Conservation (phyloP, 2,888 invertebrate species). For the Caenorhabditis sulstoni region DNA sequence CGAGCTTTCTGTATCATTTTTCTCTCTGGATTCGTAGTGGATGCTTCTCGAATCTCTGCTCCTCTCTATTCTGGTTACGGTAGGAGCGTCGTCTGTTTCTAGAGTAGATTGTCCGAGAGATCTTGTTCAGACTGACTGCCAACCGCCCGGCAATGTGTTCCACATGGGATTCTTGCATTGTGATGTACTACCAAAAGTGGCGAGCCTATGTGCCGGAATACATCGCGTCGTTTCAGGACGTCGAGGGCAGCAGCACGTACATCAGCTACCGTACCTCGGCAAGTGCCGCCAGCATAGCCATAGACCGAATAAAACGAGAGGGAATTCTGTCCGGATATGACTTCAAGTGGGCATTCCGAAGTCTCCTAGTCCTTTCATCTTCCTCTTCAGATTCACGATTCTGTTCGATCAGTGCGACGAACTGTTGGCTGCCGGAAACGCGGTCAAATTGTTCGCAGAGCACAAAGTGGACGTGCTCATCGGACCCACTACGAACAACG, state of each 20-base stretch:
- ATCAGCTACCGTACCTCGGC: slow-evolving; percentile 55
- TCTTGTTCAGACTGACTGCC: slow-evolving; percentile 20
- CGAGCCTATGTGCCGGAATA: slow-evolving; percentile 4
- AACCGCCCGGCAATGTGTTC: slow-evolving; percentile 50
- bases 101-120: not conserved
- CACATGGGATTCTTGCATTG: slow-evolving; percentile 57
- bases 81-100: not conserved
- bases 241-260: slow-evolving; percentile 34
- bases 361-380: too few species aligned
- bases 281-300: slow-evolving; percentile 59
- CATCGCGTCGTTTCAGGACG: slow-evolving; percentile 26
- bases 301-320: slow-evolving; percentile 58
- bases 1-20: not conserved
- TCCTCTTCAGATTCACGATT: slow-evolving; percentile 36
- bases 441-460: slow-evolving; percentile 54
- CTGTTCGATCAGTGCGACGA: slow-evolving; percentile 70
- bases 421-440: slow-evolving; percentile 63
- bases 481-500: slow-evolving; percentile 71
- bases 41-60: not conserved
- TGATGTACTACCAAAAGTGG: slow-evolving; percentile 54
- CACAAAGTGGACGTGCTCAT: slow-evolving; percentile 69
- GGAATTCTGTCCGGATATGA: slow-evolving; percentile 44
- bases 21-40: too few species aligned
- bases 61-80: not conserved
- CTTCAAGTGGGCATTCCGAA: slow-evolving; percentile 45